Evolutionary conservation across 1,140 invertebrate genomes (phyloP), one percentile per base, ranked within the genome.

Genomic region (Hesperophylax magnus): DNA sequence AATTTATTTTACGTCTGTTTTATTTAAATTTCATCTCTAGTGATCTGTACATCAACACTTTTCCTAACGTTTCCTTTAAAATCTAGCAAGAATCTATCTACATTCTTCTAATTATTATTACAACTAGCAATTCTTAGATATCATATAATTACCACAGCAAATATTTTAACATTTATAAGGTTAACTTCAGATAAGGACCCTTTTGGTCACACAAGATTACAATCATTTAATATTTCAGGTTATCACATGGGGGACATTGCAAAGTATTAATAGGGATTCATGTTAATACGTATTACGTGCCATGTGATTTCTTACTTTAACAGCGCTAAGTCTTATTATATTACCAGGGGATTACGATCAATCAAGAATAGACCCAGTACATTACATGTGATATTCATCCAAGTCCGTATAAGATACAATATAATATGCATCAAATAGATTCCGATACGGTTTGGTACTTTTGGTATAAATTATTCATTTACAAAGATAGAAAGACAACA

Each of bases 101-200:
- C 9, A 8, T 47, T 47, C 34, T 47, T 47, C 39, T 47, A 47
- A 47, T 14, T 1, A 47, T 34, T 34, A 17, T 27, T 17, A n/a
- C 63, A 22, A 67, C 63, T 67, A 67, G n/a, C 24, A 34, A 22
- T 67, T 22, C 7, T 56, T 61, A 20, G 24, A 22, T 67, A 65
- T 24, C 22, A 24, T 27, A 31, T 27, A 2, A 67, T 61, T 67
- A 67, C 63, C 63, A 67, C 63, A 67, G 63, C 31, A 67, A 67
- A 67, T 67, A 67, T 67, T 67, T 22, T 67, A 67, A 67, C 63
- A 67, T 34, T 27, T 27, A 67, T 67, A 67, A 67, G 63, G 27
- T 67, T 27, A 67, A 67, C 18, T 61, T 61, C 18, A 18, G 17
- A 22, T 61, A 61, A 1, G 18, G 58, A 61, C 58, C 58, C 58